Conservation (phyloP, 2,888 invertebrate species). For the Agriopis marginaria region DNA sequence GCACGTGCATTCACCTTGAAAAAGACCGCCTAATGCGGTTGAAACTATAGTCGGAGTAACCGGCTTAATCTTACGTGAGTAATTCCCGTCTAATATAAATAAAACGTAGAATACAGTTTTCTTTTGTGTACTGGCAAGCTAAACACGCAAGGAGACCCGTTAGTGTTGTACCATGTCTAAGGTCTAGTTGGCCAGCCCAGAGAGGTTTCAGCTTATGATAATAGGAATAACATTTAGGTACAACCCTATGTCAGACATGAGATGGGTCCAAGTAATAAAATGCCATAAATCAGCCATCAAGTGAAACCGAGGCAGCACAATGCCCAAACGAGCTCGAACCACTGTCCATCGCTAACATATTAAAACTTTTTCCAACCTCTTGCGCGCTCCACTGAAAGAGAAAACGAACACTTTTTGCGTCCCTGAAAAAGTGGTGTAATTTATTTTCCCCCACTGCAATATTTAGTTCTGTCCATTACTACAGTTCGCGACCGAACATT, state of each 20-base stretch:
- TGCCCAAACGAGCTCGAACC: constrained; percentile 47
- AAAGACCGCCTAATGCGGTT: too few relatives aligned
- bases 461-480: constrained; percentile 86
- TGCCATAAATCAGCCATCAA: constrained; percentile 35
- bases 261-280: constrained; percentile 4
- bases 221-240: too few relatives aligned
- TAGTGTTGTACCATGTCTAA: too few relatives aligned
- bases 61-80: too few relatives aligned
- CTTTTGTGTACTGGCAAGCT: too few relatives aligned
- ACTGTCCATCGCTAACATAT: constrained; percentile 68
- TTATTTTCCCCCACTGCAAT: constrained; percentile 85
- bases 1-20: too few relatives aligned
- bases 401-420: constrained; percentile 83
- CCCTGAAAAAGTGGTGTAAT: constrained; percentile 83
- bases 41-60: too few relatives aligned
- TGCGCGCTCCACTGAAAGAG: constrained; percentile 68
- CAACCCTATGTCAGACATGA: neutral
- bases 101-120: too few relatives aligned
- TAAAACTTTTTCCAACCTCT: constrained; percentile 74
- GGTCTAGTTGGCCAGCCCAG: too few relatives aligned
- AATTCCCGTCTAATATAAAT: too few relatives aligned
- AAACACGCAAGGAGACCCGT: too few relatives aligned
- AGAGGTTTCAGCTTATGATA: too few relatives aligned
- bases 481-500: constrained; percentile 85
- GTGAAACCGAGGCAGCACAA: constrained; percentile 37